phyloP scores from a whole-genome alignment of 2,888 invertebrate species.

The Eupithecia inturbata region DNA sequence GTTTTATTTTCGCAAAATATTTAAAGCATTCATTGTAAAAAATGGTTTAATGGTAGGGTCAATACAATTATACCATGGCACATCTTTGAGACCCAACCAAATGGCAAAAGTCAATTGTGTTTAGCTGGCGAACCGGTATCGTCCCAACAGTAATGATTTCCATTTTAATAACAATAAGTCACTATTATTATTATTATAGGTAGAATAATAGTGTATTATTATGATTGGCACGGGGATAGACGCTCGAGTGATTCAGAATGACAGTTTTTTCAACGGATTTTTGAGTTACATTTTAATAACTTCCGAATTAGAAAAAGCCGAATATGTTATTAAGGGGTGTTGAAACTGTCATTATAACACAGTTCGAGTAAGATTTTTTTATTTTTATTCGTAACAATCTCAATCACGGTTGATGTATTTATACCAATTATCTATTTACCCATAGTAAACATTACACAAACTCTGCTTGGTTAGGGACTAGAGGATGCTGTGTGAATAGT shows the following conservation, averaged over 20 bases:
- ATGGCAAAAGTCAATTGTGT: constrained; percentile 82
- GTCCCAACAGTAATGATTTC: constrained; percentile 63
- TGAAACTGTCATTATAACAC: not conserved
- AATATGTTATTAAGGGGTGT: constrained; percentile 7
- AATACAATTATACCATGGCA: constrained; percentile 70
- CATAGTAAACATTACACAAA: too few species aligned
- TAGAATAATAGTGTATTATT: constrained; percentile 66
- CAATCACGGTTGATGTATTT: too few species aligned
- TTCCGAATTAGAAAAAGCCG: constrained; percentile 21
- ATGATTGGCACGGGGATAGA: constrained; percentile 74
- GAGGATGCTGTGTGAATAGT: not conserved
- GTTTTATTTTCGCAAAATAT: constrained; percentile 30
- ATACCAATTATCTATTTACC: too few species aligned
- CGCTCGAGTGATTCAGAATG: constrained; percentile 77
- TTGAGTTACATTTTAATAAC: constrained; percentile 55
- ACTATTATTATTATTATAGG: constrained; percentile 74
- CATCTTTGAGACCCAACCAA: constrained; percentile 77
- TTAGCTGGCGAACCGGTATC: constrained; percentile 62
- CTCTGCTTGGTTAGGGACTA: too few species aligned
- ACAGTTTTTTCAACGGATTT: constrained; percentile 71
- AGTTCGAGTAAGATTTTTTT: not conserved
- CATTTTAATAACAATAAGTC: constrained; percentile 72
- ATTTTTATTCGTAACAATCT: not conserved
- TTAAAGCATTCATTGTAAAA: constrained; percentile 43
- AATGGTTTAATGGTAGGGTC: constrained; percentile 70